phyloP scores from a whole-genome alignment of 2,113 vertebrate genomes.

The Harpagus bidentatus region DNA sequence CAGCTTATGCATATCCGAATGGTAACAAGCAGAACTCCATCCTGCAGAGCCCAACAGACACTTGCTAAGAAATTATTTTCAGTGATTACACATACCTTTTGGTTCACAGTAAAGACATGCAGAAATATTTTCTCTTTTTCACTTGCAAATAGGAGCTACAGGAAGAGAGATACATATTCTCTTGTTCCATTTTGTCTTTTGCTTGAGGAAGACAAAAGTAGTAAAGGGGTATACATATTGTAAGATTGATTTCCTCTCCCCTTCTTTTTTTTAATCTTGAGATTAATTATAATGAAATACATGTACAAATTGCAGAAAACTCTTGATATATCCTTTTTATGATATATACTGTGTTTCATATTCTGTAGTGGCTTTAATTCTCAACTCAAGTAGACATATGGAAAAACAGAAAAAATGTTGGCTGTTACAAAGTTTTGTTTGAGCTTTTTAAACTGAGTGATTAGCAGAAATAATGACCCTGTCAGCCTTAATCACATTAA shows the following conservation, averaged over 20 bases:
- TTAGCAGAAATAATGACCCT: slow-evolving; percentile 99
- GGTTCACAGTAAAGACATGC: slow-evolving; percentile 4
- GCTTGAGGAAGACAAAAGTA: slow-evolving; percentile 22
- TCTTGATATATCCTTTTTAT: slow-evolving; percentile 32
- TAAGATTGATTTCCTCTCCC: background rate
- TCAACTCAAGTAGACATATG: slow-evolving; percentile 43
- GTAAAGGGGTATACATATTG: slow-evolving; percentile 14
- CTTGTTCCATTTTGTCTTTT: slow-evolving; percentile 42
- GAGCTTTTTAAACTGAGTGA: slow-evolving; percentile 97
- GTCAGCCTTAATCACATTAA: slow-evolving; percentile 99
- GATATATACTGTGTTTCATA: background rate
- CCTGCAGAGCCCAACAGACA: background rate
- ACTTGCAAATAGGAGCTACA: slow-evolving; percentile 4
- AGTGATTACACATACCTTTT: slow-evolving; percentile 10
- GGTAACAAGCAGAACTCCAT: background rate
- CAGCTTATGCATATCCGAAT: background rate
- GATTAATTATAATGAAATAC: slow-evolving; percentile 57
- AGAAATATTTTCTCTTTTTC: slow-evolving; percentile 55
- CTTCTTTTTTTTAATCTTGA: slow-evolving; percentile 40
- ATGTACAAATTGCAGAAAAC: slow-evolving; percentile 47
- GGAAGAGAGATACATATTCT: slow-evolving; percentile 1
- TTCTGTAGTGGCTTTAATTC: slow-evolving; percentile 53
- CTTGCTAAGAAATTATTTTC: background rate
- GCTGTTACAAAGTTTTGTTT: slow-evolving; percentile 87
- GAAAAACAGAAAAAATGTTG: slow-evolving; percentile 75